Evolutionary conservation across 1,140 invertebrate genomes (phyloP), one percentile per base, ranked within the genome.

Genomic region (Mercenaria mercenaria): DNA sequence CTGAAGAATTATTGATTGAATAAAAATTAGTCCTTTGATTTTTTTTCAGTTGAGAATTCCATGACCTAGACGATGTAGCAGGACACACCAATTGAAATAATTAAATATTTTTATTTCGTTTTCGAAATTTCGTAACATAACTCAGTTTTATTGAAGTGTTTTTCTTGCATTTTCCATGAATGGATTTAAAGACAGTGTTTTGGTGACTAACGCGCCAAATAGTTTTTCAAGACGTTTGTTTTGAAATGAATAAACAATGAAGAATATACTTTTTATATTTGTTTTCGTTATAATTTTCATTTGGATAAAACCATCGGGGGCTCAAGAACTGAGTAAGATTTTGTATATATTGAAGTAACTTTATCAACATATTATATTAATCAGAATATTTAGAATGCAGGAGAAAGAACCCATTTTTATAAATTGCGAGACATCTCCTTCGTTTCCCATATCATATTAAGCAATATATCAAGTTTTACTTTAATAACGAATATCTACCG

Each of bases 1-100:
- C 20, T 67, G 26, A 67, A 29, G 61, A 67, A 29, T 20, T 29
- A 67, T 67, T 67, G 61, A 67, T 67, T 67, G 3, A 67, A 10
- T 34, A 32, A 67, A 67, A 67, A 29, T 59, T 67, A 67, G 61
- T 34, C 26, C 29, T 67, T 67, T 67, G 61, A 67, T 67, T 67
- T 10, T 20, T 32, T 32, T 15, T 18, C 1, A 67, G 32, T 37
- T 11, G 56, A 61, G 23, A 6, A 67, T 20, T n/a, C 18, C 56
- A 67, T 29, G 29, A 34, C n/a, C 1, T 10, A 34, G 29, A 4
- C 3, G 23, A 10, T 4, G 2, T 8, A 10, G 20, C 11, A 6
- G 20, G 26, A 29, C 6, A 67, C 6, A 67, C 6, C 20, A 20
- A 3, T 67, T 34, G 13, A 67, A 10, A 67, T 29, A 15, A 32